phyloP scores from a whole-genome alignment of 2,888 invertebrate species.

The Perdita meconis region DNA sequence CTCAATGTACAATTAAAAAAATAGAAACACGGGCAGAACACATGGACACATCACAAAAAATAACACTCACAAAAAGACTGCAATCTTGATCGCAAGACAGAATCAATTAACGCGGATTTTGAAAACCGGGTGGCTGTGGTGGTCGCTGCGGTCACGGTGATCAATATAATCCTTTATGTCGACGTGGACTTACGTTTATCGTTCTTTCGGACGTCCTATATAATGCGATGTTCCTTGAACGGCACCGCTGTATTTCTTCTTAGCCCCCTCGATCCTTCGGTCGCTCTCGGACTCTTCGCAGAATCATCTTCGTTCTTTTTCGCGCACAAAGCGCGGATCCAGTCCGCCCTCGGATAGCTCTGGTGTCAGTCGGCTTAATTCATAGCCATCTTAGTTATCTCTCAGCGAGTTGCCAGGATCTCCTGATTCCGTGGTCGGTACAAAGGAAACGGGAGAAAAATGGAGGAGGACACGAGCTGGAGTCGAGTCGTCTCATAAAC shows the following conservation, averaged over 20 bases:
- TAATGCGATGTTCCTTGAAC: constrained; percentile 38
- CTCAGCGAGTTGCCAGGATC: constrained; percentile 54
- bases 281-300: constrained; percentile 14
- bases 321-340: constrained; percentile 48
- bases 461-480: constrained; percentile 44
- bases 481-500: constrained; percentile 59
- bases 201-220: constrained; percentile 28
- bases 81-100: neutral
- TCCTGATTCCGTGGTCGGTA: constrained; percentile 41
- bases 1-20: too few species aligned
- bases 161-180: constrained; percentile 46
- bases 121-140: neutral
- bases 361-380: constrained; percentile 66
- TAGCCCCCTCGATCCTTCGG: constrained; percentile 23
- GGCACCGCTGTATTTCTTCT: constrained; percentile 59
- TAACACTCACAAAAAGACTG: too few species aligned
- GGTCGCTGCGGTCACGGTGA: constrained; percentile 20
- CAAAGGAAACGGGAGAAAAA: constrained; percentile 49
- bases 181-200: constrained; percentile 50
- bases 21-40: too few species aligned
- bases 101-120: constrained; percentile 9
- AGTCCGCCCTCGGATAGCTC: constrained; percentile 61
- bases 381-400: constrained; percentile 71
- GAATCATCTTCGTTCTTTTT: constrained; percentile 48
- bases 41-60: too few species aligned